Evolutionary conservation across 35 echinoderm and acorn worm genomes (phyloP).

Genomic region (Strongylocentrotus purpuratus): DNA sequence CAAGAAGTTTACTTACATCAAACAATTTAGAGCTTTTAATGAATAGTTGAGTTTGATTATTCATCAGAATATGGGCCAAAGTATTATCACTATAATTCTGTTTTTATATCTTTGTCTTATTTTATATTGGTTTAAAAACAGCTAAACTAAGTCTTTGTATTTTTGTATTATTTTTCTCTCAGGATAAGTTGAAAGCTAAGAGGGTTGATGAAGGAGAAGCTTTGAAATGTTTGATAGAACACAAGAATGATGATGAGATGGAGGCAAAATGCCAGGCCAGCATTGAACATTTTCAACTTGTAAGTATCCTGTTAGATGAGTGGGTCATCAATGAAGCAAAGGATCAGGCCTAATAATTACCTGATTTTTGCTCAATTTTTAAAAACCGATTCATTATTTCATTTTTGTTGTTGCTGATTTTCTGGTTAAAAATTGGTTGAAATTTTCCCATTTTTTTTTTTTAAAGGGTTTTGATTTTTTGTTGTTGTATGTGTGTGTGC

Average conservation of each 20-base stretch:
- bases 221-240: constrained; percentile 80
- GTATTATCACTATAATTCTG: background rate
- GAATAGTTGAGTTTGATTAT: too few relatives aligned
- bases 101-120: background rate
- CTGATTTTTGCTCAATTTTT: too few relatives aligned
- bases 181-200: constrained; percentile 72
- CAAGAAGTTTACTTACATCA: too few relatives aligned
- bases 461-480: background rate
- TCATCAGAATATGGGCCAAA: background rate
- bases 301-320: constrained; percentile 52
- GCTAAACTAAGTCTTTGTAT: background rate
- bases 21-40: too few relatives aligned
- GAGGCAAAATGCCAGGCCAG: constrained; percentile 86
- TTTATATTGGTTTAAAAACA: background rate
- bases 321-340: background rate
- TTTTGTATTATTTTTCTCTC: constrained; percentile 12
- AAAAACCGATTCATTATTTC: too few relatives aligned
- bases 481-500: too few relatives aligned
- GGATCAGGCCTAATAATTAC: background rate
- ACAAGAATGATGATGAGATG: constrained; percentile 90
- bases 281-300: constrained; percentile 98
- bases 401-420: too few relatives aligned
- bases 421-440: too few relatives aligned
- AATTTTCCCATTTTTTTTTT: background rate
- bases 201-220: constrained; percentile 83